Evolutionary conservation across 2,113 vertebrate species (phyloP).

Genomic region (Astur gentilis): DNA sequence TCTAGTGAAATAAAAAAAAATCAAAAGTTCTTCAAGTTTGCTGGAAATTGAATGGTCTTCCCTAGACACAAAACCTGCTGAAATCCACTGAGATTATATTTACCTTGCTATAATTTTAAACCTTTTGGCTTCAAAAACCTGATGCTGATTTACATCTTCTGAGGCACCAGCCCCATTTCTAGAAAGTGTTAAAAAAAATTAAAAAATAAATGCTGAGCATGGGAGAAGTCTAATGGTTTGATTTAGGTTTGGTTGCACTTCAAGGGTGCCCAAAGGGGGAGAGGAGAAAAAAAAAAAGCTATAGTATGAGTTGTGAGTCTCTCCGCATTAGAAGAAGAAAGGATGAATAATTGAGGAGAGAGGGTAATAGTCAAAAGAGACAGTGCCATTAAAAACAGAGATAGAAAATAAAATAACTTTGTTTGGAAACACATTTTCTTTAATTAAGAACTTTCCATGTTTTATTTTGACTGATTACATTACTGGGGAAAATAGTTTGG

Average conservation of each 20-base stretch:
- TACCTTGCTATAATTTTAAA: background rate
- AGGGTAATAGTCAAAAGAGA: background rate
- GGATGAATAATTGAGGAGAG: background rate
- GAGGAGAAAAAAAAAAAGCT: background rate
- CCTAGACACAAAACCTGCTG: background rate
- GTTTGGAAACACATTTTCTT: background rate
- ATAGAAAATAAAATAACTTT: background rate
- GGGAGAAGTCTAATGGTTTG: background rate
- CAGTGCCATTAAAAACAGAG: background rate
- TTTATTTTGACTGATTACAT: background rate
- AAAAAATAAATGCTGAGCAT: accelerated
- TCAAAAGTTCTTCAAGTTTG: background rate
- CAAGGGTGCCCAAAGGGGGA: background rate
- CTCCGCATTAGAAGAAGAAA: background rate
- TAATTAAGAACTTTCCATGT: background rate
- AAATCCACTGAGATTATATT: background rate
- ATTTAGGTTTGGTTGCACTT: background rate
- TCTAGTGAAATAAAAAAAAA: background rate
- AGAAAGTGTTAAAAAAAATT: background rate
- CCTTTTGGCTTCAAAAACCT: background rate
- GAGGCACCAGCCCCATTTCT: background rate
- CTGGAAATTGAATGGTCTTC: background rate
- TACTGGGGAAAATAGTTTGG: background rate
- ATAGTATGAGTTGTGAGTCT: background rate
- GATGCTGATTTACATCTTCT: background rate